These are phyloP conservation scores for Salvelinus sp. DNA, from an alignment of 2,113 vertebrate species.

Conservation along the genomic window DNA sequence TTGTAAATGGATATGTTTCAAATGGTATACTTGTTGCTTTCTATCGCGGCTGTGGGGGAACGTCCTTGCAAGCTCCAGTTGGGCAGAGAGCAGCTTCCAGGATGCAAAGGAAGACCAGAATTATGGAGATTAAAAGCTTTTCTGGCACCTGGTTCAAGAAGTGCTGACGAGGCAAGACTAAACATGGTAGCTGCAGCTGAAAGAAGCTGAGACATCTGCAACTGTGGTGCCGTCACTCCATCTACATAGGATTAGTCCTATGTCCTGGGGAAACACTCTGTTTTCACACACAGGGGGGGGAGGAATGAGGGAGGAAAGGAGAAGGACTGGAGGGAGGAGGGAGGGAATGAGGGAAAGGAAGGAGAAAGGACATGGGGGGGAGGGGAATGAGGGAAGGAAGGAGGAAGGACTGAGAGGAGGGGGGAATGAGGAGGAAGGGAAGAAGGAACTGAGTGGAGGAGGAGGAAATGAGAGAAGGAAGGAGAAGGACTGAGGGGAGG, in stretches of 20 bases:
- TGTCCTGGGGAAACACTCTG: constrained; percentile 51
- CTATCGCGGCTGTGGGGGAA: not conserved
- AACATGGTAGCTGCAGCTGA: constrained; percentile 72
- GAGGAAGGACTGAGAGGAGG: no score
- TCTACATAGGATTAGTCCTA: constrained; percentile 59
- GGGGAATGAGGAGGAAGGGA: not conserved
- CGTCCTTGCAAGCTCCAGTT: constrained; percentile 21
- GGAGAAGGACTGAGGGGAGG: no score
- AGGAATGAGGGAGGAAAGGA: constrained; percentile 2
- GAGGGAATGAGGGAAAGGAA: not conserved
- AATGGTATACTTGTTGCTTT: no score
- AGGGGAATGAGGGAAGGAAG: no score
- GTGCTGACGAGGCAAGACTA: constrained; percentile 84
- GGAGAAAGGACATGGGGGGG: no score
- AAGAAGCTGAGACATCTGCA: constrained; percentile 59
- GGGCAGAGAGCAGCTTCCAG: constrained; percentile 55
- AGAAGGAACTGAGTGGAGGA: no score
- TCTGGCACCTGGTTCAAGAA: constrained; percentile 86
- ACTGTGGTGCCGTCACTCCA: constrained; percentile 67
- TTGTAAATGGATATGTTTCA: constrained; percentile 1
- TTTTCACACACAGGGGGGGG: constrained; percentile 21
- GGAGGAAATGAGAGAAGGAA: not conserved
- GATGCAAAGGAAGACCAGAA: constrained; percentile 67
- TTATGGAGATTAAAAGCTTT: constrained; percentile 89
- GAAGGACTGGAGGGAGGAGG: no score